Evolutionary conservation across 2,113 vertebrate genomes (phyloP).

Genomic region (Strix uralensis): DNA sequence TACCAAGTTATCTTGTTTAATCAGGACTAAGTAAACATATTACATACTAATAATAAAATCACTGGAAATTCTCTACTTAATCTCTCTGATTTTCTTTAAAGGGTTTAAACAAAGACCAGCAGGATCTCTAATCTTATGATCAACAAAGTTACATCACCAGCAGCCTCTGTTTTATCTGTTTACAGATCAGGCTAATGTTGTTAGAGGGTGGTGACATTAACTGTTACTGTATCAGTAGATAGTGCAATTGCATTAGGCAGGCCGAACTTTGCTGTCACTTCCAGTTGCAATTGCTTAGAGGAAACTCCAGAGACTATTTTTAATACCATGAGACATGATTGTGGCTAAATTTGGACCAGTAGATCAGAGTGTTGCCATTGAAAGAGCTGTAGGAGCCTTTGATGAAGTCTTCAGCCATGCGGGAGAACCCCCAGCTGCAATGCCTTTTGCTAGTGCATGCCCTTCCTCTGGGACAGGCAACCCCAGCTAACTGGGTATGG

Average conservation of each 20-base stretch:
- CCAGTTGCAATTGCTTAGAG: not conserved
- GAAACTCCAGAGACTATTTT: not conserved
- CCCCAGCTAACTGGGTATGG: not conserved
- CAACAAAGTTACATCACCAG: constrained; percentile 50
- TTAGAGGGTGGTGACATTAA: constrained; percentile 51
- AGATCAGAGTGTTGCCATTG: not conserved
- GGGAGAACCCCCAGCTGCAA: not conserved
- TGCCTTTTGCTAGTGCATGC: not conserved
- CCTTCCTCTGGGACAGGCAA: not conserved
- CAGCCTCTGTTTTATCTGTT: constrained; percentile 47
- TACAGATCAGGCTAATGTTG: constrained; percentile 14
- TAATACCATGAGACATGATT: not conserved
- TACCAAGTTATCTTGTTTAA: constrained; percentile 41
- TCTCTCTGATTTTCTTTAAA: constrained; percentile 26
- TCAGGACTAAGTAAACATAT: constrained; percentile 54
- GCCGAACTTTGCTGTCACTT: not conserved
- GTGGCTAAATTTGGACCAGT: not conserved
- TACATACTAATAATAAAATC: constrained; percentile 56
- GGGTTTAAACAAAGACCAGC: constrained; percentile 31
- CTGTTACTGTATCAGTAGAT: constrained; percentile 34
- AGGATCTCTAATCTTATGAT: constrained; percentile 45
- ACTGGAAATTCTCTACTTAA: constrained; percentile 47
- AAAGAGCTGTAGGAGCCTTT: not conserved
- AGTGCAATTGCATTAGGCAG: not conserved
- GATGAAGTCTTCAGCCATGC: not conserved